These are phyloP conservation scores for Spisula solida DNA, from an alignment of 2,888 invertebrate genomes.

Conservation along the genomic window DNA sequence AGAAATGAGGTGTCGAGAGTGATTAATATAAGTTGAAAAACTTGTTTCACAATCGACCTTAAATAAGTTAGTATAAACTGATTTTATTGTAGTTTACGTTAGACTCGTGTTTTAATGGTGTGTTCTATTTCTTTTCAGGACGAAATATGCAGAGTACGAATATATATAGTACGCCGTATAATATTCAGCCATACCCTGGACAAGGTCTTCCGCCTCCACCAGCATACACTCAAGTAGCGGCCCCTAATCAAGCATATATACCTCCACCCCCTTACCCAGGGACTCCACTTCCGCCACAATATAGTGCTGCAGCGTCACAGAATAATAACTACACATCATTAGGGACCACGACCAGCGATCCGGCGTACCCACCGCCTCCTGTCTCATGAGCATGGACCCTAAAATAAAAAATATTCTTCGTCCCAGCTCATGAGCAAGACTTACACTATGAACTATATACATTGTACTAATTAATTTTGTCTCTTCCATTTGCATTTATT, in stretches of 20 bases:
- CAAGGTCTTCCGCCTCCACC: constrained; percentile 18
- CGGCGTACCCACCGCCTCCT: background rate
- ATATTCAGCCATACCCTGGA: background rate
- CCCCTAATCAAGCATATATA: constrained; percentile 21
- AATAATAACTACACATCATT: constrained; percentile 1
- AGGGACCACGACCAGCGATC: background rate
- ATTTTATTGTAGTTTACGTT: no score
- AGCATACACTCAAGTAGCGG: constrained; percentile 18
- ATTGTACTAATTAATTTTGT: no score
- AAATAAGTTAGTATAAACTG: no score
- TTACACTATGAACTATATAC: no score
- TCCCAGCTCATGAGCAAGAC: no score
- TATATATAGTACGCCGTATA: background rate
- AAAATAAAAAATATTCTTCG: no score
- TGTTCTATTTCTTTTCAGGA: background rate
- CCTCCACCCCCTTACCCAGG: constrained; percentile 37
- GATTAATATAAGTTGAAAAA: no score
- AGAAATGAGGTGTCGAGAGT: no score
- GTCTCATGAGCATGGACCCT: background rate
- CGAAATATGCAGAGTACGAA: constrained; percentile 3
- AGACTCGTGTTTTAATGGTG: no score
- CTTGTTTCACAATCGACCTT: no score
- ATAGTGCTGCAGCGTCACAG: background rate
- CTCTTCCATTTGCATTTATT: no score
- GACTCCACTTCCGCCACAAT: constrained; percentile 26